Evolutionary conservation across 2,113 vertebrate species (phyloP), one percentile per base, ranked within the genome.

Genomic region (Rhipidura dahli): DNA sequence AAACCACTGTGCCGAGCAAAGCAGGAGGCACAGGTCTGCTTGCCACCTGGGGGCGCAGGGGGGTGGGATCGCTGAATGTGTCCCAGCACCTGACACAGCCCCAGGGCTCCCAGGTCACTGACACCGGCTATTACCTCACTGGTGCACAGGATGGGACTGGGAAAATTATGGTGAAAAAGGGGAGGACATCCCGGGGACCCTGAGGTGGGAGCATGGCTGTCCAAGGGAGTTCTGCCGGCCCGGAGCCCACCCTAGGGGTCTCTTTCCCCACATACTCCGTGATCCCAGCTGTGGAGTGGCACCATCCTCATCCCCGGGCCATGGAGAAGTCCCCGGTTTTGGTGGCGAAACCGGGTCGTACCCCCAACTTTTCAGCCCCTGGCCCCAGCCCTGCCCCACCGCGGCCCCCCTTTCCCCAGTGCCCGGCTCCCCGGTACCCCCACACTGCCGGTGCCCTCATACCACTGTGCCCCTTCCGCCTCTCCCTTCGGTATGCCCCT

Each of bases 51-150:
- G 23, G 23, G 33, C 13, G 6, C 57, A 56, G 33, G 23, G 13
- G 13, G 11, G 57, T 30, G 72, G 57, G 42, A 57, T 44, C 3
- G 5, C 11, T 39, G 49, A 56, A 70, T 28, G 15, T 63, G 40
- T 69, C 49, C 35, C 26, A 27, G 54, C 26, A 49, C 22, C 40
- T 76, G 70, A 45, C n/a, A 60, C 0, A 2, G 26, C 22, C 56
- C 14, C 54, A 44, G 44, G 26, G 12, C 17, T 54, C 17, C 2
- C 1, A 61, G 0, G 0, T 51, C 57, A 39, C 42, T 23, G 37
- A 31, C 57, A 84, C 11, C 5, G 53, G 30, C 18, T 18, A 19
- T 33, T 54, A 31, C 53, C 53, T 33, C 53, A 33, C 19, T 54
- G 15, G 26, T 57, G 28, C 19, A 24, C 64, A 70, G 64, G 49